Base-by-base conservation (phyloP, 2,113 vertebrate genomes). In the Pogona vitticeps region DNA sequence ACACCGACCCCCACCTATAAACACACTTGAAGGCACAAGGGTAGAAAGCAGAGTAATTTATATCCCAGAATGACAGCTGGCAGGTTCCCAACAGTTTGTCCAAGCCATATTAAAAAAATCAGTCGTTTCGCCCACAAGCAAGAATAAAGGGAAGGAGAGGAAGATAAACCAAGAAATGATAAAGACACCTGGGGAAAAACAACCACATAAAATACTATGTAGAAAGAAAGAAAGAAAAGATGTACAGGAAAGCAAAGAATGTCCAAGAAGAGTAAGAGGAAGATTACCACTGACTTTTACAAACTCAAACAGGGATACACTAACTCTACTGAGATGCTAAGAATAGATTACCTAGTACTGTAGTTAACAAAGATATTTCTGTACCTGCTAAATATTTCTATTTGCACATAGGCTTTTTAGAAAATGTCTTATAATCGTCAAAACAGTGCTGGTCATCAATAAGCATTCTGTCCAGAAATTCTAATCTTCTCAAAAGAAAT, bases 221-320 rank as follows among this genome's bases (percentile, higher is more conserved):
- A n/a, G 13, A 12, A 7, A 85, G 63, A 40, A 84, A 52, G 26
- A 36, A 63, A 28, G 8, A 2, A 26, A 21, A 31, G 21, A 17
- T 71, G 65, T 26, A 26, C 56, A n/a, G 91, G 91, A 73, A 14
- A 82, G 42, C 81, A 38, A 61, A 80, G 38, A 3, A 38, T 46
- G 42, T 18, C 58, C 28, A 77, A 78, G 20, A 71, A 38, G 52
- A 77, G 18, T 7, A 28, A 56, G 33, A 18, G 42, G 42, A 87
- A n/a, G 8, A 20, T 36, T 68, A 56, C 52, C 23, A 28, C 14
- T 56, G 36, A 56, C 58, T 20, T 61, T 36, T 17, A 26, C 10
- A 56, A 72, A 38, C 9, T 36, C n/a, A 36, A 56, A 26, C 28
- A 59, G 1, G 21, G 61, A 56, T 10, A 75, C 31, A 63, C 18